Conservation (phyloP, 2,113 vertebrate genomes). For the Bagarius yarrelli region DNA sequence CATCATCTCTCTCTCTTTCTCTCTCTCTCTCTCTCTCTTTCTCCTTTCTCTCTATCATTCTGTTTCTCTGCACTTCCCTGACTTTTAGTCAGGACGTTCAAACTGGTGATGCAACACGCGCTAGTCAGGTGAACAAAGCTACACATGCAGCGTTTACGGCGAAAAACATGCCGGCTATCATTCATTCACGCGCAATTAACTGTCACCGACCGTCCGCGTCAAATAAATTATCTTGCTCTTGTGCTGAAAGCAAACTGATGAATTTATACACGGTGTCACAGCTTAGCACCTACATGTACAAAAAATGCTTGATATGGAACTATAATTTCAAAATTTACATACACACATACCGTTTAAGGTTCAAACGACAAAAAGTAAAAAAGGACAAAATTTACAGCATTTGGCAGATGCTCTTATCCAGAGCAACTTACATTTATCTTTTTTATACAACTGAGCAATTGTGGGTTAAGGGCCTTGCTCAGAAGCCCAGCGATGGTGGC, state of each 20-base stretch:
- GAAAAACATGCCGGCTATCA: not conserved
- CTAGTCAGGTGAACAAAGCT: not conserved
- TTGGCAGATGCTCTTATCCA: too few species aligned
- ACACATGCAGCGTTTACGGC: not conserved
- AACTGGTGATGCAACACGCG: not conserved
- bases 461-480: too few species aligned
- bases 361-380: too few species aligned
- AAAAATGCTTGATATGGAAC: too few species aligned
- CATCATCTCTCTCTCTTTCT: constrained; percentile 55
- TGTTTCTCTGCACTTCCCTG: constrained; percentile 48
- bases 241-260: constrained; percentile 6
- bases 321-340: too few species aligned
- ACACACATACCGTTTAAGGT: too few species aligned
- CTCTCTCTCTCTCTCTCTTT: not conserved
- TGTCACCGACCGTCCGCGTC: not conserved
- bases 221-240: constrained; percentile 8
- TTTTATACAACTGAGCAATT: too few species aligned
- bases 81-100: constrained; percentile 35
- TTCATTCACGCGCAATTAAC: not conserved
- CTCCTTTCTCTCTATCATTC: too few species aligned
- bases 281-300: not conserved
- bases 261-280: constrained; percentile 11
- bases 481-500: too few species aligned
- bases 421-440: too few species aligned
- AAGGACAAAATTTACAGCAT: too few species aligned